phyloP scores from a whole-genome alignment of 1,140 invertebrate species.

The Drosophila carrolli region DNA sequence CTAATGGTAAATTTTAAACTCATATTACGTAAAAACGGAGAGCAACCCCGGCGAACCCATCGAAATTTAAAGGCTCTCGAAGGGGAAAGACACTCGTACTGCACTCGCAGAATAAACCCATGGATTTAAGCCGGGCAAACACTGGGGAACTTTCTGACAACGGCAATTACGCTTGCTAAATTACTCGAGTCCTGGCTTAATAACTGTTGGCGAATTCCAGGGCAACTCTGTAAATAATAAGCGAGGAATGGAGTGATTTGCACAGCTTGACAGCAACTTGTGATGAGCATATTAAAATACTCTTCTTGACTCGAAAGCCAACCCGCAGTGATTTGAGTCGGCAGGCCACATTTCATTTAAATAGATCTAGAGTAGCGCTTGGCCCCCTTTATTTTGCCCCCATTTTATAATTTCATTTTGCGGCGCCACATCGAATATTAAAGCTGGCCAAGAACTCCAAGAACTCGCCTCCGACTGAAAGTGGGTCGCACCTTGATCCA shows the following conservation, averaged over 20 bases:
- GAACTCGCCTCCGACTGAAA: neutral
- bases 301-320: conserved; percentile 1
- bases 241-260: conserved; percentile 3
- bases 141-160: conserved; percentile 1
- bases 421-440: conserved; percentile 43
- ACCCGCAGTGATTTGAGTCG: conserved; percentile 9
- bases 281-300: conserved; percentile 6
- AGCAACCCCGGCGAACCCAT: neutral
- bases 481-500: no score
- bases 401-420: conserved; percentile 42
- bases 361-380: conserved; percentile 54
- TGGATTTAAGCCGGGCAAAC: conserved; percentile 3
- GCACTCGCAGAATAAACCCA: neutral
- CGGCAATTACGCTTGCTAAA: conserved; percentile 29
- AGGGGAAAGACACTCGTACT: conserved; percentile 4
- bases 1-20: neutral
- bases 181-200: conserved; percentile 9
- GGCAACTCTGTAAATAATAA: neutral
- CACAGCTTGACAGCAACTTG: conserved; percentile 12
- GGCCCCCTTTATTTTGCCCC: neutral
- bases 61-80: conserved; percentile 9
- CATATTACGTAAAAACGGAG: conserved; percentile 37
- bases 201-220: conserved; percentile 1
- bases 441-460: conserved; percentile 3
- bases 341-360: conserved; percentile 42